Evolutionary conservation across 2,888 invertebrate genomes (phyloP), one percentile per base, ranked within the genome.

Genomic region (Thalpophila matura): DNA sequence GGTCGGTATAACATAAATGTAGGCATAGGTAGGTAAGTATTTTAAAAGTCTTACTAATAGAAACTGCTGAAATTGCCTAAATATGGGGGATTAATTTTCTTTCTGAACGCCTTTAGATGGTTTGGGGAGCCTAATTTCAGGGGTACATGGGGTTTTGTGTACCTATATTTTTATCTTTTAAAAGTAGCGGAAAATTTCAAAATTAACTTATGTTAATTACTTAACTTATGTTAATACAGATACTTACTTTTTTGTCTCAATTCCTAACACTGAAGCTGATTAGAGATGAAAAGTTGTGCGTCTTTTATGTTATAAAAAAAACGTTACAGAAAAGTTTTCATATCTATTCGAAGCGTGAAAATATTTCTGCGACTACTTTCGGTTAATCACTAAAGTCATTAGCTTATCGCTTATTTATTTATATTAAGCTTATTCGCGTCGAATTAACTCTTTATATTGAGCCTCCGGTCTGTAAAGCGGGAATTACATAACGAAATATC

Each of bases 291-390:
- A 51, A 37, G 29, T 67, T 22, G 10, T n/a, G 12, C n/a, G 12
- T 12, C 10, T 38, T 29, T 38, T 40, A 14, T n/a, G 4, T 16
- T 16, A 26, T 14, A 9, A 18, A 26, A 7, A 46, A 12, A 56
- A 61, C 27, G 27, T 68, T 68, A 57, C 1, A 10, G 27, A 24
- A 42, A 58, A 58, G 26, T 58, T 68, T 59, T n/a, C n/a, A 6
- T n/a, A 14, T 33, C 33, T 33, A 27, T 22, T 42, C 16, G 9
- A 24, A 18, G 22, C 14, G n/a, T 9, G 33, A 57, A 33, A 27
- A 59, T 37, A 16, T 24, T 14, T 68, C 4, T 22, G 12, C 2
- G 14, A 31, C 5, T 3, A 29, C 9, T 29, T 40, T 40, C 10
- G 3, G 9, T 22, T 16, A 58, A 27, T 37, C 37, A 20, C 12